Evolutionary conservation across 2,113 vertebrate genomes (phyloP).

Genomic region (Tetrax tetrax): DNA sequence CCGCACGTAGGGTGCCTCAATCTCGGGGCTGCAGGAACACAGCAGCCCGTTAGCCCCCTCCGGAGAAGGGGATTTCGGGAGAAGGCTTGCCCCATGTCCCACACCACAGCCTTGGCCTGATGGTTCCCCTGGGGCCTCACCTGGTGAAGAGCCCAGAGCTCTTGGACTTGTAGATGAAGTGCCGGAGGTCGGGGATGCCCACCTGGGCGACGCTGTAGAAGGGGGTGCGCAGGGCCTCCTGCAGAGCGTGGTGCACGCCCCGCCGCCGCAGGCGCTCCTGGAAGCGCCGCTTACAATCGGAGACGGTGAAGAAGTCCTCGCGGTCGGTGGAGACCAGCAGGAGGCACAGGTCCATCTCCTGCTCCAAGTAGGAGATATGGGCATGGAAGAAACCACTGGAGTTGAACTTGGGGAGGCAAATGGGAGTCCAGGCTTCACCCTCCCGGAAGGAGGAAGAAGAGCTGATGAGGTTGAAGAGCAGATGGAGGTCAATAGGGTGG

Average conservation of each 20-base stretch:
- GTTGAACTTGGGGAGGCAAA: slow-evolving; percentile 97
- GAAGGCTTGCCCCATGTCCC: background rate
- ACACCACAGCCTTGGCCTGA: rapidly evolving
- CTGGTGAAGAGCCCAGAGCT: slow-evolving; percentile 97
- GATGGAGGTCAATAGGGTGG: slow-evolving; percentile 95
- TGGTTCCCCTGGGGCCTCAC: slow-evolving; percentile 68
- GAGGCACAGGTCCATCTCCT: slow-evolving; percentile 89
- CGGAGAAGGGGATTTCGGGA: background rate
- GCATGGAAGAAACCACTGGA: slow-evolving; percentile 93
- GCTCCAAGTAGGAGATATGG: slow-evolving; percentile 95
- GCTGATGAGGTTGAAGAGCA: slow-evolving; percentile 95
- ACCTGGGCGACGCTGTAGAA: slow-evolving; percentile 89
- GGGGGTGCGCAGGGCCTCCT: slow-evolving; percentile 85
- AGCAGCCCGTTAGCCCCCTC: background rate
- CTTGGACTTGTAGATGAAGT: slow-evolving; percentile 99
- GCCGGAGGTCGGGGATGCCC: slow-evolving; percentile 91
- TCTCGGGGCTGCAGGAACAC: slow-evolving; percentile 83
- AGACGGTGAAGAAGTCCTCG: slow-evolving; percentile 95
- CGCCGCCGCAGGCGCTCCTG: slow-evolving; percentile 90
- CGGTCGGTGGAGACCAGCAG: slow-evolving; percentile 93
- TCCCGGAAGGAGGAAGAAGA: slow-evolving; percentile 94
- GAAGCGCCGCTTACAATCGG: slow-evolving; percentile 90
- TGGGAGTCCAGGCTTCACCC: slow-evolving; percentile 96
- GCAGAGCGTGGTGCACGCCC: slow-evolving; percentile 80
- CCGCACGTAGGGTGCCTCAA: slow-evolving; percentile 85